Base-by-base conservation (phyloP, 2,113 vertebrate genomes). In the Trichechus manatus region DNA sequence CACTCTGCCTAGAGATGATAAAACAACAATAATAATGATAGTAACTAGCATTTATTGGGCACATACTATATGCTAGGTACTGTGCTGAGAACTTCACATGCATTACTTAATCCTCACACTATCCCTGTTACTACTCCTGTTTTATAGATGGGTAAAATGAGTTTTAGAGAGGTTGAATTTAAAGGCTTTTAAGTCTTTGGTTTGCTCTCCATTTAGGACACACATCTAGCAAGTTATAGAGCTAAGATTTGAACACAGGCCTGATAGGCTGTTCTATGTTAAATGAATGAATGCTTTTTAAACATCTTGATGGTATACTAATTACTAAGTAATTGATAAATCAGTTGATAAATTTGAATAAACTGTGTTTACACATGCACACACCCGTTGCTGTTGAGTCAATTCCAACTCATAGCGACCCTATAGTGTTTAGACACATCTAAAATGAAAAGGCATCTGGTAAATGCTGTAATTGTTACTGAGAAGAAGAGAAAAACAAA, bases 71-170 rank as follows among this genome's bases (percentile, higher is more conserved):
- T 56, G 47, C 47, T 47, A 47, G 47, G 47, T 47, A 47, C 47
- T 47, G 53, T 56, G 53, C 53, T 56, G 15, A 56, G 53, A 56
- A 56, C 14, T 56, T 56, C 13, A 56, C 53, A 56, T 56, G 53
- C 53, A 17, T 56, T 56, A 17, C 15, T 80, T 68, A 50, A 56
- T 81, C 72, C 22, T 85, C 50, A 13, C 27, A 59, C 0, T 22
- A 59, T 77, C 66, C 20, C 39, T 80, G 15, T 8, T 64, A 31
- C 44, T 42, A 23, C 53, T 64, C 9, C 31, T n/a, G 11, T 75
- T 97, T 86, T 44, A 63, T 47, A 66, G n/a, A 80, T 84, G 84
- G 5, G 9, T 68, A 92, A 96, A 97, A 94, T 17, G 72, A 84
- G 50, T 56, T 64, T 63, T 15, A 3, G 14, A 91, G 59, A 96